Evolutionary conservation across 1,140 invertebrate species (phyloP).

Genomic region (Polypedilum vanderplanki): DNA sequence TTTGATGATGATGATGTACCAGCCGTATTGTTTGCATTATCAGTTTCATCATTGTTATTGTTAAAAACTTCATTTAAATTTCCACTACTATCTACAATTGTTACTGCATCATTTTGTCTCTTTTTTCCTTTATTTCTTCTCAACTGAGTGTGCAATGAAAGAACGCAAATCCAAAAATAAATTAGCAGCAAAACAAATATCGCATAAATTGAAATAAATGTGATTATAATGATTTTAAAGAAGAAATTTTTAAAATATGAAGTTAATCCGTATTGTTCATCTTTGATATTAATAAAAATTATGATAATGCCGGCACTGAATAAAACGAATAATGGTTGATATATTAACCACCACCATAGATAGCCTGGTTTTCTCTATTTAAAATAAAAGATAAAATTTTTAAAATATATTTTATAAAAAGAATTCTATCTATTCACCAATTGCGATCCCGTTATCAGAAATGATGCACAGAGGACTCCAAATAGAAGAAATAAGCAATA

Average conservation of each 20-base stretch:
- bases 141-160: constrained; percentile 1
- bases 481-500: constrained; percentile 12
- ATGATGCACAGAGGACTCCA: background rate
- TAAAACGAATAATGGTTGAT: too few species aligned
- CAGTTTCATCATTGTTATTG: too few species aligned
- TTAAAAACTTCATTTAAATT: too few species aligned
- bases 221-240: background rate
- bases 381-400: background rate
- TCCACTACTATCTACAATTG: constrained; percentile 8
- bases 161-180: background rate
- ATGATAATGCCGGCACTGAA: background rate
- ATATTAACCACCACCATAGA: constrained; percentile 1
- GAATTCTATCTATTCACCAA: background rate
- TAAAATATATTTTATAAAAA: background rate
- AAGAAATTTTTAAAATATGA: constrained; percentile 12
- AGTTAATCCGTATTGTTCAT: constrained; percentile 1
- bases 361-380: background rate
- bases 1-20: background rate
- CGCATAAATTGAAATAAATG: background rate
- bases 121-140: background rate
- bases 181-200: background rate
- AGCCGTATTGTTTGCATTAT: background rate
- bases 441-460: constrained; percentile 17
- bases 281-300: background rate
- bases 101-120: background rate